Percentiles rank a stretch among this genome's conserved stretches.
Conservation (phyloP, 2,797 vertebrate species). For the Serranus cabrilla region DNA sequence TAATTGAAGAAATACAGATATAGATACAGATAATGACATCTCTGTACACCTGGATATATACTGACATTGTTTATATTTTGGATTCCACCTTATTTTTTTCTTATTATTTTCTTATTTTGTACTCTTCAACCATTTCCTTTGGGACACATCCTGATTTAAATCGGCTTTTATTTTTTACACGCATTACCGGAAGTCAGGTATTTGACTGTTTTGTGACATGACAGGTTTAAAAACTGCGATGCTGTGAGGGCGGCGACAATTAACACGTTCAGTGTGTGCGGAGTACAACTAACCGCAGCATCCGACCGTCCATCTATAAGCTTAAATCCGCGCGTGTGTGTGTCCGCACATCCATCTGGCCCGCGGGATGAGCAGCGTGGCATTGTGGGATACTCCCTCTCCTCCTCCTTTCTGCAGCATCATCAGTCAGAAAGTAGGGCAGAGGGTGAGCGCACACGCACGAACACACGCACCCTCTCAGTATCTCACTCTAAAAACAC, state of each 20-base stretch:
- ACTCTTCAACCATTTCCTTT: too few relatives aligned
- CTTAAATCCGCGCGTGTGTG: not conserved
- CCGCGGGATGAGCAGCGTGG: conserved; percentile 62
- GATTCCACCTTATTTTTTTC: not conserved
- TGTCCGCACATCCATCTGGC: conserved; percentile 57
- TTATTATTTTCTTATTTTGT: too few relatives aligned
- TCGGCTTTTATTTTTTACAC: conserved; percentile 45
- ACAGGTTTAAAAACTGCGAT: conserved; percentile 53
- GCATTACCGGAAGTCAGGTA: conserved; percentile 2
- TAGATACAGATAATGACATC: too few relatives aligned
- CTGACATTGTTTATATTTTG: not conserved
- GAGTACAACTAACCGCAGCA: conserved; percentile 11
- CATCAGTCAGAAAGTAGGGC: conserved; percentile 84
- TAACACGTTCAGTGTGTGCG: conserved; percentile 25
- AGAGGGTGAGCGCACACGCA: conserved; percentile 62
- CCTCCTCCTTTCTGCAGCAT: conserved; percentile 79
- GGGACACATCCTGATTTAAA: not conserved
- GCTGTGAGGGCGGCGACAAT: conserved; percentile 48
- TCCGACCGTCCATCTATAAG: not conserved
- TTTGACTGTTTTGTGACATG: conserved; percentile 15
- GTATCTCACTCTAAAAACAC: conserved; percentile 35
- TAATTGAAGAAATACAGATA: too few relatives aligned
- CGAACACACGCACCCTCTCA: conserved; percentile 33
- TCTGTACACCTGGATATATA: too few relatives aligned
- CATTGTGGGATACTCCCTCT: conserved; percentile 85